These are phyloP conservation scores for Ophiothrix spiculata DNA, from an alignment of 35 echinoderm and acorn worm species.

Conservation along the genomic window DNA sequence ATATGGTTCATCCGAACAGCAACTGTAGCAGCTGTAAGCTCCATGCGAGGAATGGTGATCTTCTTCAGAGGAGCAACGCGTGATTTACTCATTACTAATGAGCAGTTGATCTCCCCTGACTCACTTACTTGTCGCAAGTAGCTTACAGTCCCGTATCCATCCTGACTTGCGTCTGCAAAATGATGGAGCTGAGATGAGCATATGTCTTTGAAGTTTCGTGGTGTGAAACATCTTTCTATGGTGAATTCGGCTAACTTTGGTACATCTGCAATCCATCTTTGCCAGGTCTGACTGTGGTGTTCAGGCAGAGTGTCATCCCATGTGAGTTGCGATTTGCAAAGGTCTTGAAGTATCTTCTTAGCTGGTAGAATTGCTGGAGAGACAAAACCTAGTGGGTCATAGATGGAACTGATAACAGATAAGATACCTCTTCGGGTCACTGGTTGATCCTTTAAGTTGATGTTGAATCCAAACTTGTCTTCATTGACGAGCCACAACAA, in stretches of 20 bases:
- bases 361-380: conserved; percentile 24
- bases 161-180: conserved; percentile 47
- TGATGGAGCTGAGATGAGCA: conserved; percentile 7
- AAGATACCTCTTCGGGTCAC: conserved; percentile 40
- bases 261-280: conserved; percentile 11
- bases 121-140: conserved; percentile 8
- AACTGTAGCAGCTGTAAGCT: not conserved
- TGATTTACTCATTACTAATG: conserved; percentile 40
- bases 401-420: conserved; percentile 32
- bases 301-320: conserved; percentile 46
- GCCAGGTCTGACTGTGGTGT: not conserved
- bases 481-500: conserved; percentile 31
- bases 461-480: conserved; percentile 49
- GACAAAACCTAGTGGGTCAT: conserved; percentile 52
- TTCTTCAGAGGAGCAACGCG: not conserved
- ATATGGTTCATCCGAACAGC: not conserved
- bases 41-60: not conserved
- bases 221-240: conserved; percentile 35
- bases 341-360: conserved; percentile 43
- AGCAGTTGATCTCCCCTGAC: conserved; percentile 26
- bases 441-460: conserved; percentile 5
- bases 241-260: not conserved
- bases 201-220: not conserved
- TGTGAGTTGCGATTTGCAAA: not conserved
- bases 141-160: conserved; percentile 35